Base-by-base conservation (phyloP, 2,113 vertebrate genomes). In the Mesembrinibis cayennensis region DNA sequence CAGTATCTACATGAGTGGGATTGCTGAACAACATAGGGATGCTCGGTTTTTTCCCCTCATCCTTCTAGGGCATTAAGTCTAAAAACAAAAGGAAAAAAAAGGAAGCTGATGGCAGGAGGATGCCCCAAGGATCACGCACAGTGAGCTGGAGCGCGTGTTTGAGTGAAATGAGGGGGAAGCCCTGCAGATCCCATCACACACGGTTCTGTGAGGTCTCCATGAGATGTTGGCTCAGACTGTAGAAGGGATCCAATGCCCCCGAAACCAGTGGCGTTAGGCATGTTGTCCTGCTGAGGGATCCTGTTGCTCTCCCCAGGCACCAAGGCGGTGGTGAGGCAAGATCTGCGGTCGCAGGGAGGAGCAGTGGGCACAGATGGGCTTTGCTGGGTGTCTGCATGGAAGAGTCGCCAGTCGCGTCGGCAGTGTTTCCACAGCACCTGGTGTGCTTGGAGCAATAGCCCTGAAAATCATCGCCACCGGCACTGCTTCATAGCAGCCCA, bases 281-380 rank as follows among this genome's bases (percentile, higher is more conserved):
- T 4, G 1, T 0, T 1, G 10, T 53, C 36, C 47, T 3, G 2
- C 49, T 21, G 26, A 52, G 40, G 38, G 38, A 58, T 40, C 52
- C 66, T 3, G 1, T 16, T 21, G 49, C 19, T 62, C 52, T 84
- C 25, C 52, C 73, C 0, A 4, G 2, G 52, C n/a, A 38, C 49
- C 52, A 16, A 13, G 36, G 65, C 0, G 0, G 20, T 1, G 4
- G 18, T 4, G 2, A 50, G 16, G 16, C 47, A 47, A 7, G 30
- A 47, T 5, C 13, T 72, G 67, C 44, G 22, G 4, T 47, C 0
- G 0, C 47, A 27, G 29, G 26, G 44, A 87, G 49, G 34, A 78
- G 55, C 0, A 0, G 30, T 15, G 26, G 62, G 17, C 45, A 76
- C 20, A 2, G 3, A 44, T 5, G 0, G 0, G 38, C 23, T 81